These are phyloP conservation scores for Cyclophora punctaria DNA, from an alignment of 2,888 invertebrate species.

Conservation along the genomic window DNA sequence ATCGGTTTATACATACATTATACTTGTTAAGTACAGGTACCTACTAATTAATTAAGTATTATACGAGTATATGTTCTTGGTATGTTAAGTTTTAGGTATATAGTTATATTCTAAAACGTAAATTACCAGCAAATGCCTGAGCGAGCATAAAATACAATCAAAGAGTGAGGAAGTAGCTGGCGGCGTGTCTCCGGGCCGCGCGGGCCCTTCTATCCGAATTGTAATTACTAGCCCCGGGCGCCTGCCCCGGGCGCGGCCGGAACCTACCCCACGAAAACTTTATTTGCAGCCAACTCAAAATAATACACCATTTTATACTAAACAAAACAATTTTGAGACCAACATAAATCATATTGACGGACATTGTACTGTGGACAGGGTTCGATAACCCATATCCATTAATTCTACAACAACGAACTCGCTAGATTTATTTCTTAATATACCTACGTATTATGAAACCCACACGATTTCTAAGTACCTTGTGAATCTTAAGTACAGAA, in stretches of 20 bases:
- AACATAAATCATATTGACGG: too few relatives aligned
- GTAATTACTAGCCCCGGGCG: slow-evolving; percentile 31
- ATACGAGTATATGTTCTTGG: not conserved
- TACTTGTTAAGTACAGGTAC: not conserved
- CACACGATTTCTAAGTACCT: too few relatives aligned
- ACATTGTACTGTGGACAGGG: too few relatives aligned
- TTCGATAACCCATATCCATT: too few relatives aligned
- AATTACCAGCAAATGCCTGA: slow-evolving; percentile 13
- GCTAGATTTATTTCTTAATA: too few relatives aligned
- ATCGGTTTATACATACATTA: not conserved
- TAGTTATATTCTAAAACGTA: slow-evolving; percentile 4
- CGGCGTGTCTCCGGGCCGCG: slow-evolving; percentile 22
- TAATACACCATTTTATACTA: not conserved
- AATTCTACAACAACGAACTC: too few relatives aligned
- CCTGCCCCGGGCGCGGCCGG: slow-evolving; percentile 12
- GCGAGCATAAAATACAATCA: slow-evolving; percentile 4
- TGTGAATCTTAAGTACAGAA: too few relatives aligned
- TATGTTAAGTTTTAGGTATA: not conserved
- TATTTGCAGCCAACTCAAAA: slow-evolving; percentile 8
- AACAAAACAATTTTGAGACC: too few relatives aligned
- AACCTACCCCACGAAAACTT: slow-evolving; percentile 24
- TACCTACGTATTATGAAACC: too few relatives aligned
- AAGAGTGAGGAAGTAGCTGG: slow-evolving; percentile 21
- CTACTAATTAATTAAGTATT: not conserved
- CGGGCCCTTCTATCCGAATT: slow-evolving; percentile 28